Percentiles rank a stretch among this genome's conserved stretches.
Evolutionary conservation across 2,797 vertebrate genomes (phyloP).

Genomic region (Aeoliscus strigatus): DNA sequence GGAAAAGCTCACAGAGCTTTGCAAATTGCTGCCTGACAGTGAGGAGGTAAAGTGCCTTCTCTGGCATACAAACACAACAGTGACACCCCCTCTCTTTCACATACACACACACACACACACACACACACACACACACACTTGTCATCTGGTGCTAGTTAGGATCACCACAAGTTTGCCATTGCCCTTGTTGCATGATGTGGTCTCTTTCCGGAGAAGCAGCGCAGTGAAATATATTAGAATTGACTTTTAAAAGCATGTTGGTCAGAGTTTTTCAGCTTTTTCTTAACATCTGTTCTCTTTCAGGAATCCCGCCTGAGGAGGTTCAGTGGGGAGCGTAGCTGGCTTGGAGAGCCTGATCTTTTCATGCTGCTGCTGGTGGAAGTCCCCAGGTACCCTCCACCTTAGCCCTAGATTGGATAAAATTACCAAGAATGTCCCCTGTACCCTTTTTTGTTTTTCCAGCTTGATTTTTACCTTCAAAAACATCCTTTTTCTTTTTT

Average conservation of each 20-base stretch:
- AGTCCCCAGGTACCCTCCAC: slow-evolving; percentile 69
- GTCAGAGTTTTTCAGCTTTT: slow-evolving; percentile 28
- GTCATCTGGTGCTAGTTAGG: slow-evolving; percentile 62
- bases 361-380: slow-evolving; percentile 78
- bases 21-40: slow-evolving; percentile 77
- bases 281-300: slow-evolving; percentile 33
- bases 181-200: slow-evolving; percentile 50
- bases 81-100: slow-evolving; percentile 9
- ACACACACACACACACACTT: too few species aligned
- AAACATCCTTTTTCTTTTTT: not conserved
- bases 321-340: slow-evolving; percentile 69
- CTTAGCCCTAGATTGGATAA: slow-evolving; percentile 4
- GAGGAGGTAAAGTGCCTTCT: slow-evolving; percentile 74
- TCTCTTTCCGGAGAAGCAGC: slow-evolving; percentile 35
- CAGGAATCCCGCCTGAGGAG: slow-evolving; percentile 73
- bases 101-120: too few species aligned
- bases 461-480: slow-evolving; percentile 1
- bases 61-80: slow-evolving; percentile 30
- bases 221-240: slow-evolving; percentile 35
- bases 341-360: slow-evolving; percentile 76
- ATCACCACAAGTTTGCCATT: slow-evolving; percentile 63
- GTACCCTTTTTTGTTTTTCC: not conserved
- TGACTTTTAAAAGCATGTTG: slow-evolving; percentile 29
- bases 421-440: slow-evolving; percentile 3
- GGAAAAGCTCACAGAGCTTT: slow-evolving; percentile 77